These are phyloP conservation scores for Chaetops frenatus DNA, from an alignment of 2,113 vertebrate genomes.

Conservation along the genomic window DNA sequence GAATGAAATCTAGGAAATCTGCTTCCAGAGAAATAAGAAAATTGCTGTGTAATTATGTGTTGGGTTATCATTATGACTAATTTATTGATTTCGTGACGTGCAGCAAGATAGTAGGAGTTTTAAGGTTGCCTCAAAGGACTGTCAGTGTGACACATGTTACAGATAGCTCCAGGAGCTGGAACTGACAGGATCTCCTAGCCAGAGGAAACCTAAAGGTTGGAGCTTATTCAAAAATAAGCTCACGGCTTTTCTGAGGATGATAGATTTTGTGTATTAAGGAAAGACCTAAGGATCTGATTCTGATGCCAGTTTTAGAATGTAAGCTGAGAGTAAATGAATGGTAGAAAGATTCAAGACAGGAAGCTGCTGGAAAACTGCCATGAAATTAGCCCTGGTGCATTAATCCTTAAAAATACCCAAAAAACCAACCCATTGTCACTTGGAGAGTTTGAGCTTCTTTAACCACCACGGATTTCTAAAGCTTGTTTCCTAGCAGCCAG, in stretches of 20 bases:
- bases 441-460: neutral
- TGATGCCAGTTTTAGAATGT: neutral
- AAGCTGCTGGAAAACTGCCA: neutral
- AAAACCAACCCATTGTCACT: rapidly evolving
- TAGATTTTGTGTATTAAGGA: neutral
- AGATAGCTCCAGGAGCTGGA: neutral
- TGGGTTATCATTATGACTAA: neutral
- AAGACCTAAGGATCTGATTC: neutral
- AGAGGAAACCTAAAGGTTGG: neutral
- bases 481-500: neutral
- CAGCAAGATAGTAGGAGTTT: neutral
- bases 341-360: neutral
- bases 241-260: neutral
- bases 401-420: neutral
- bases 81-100: neutral
- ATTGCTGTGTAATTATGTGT: neutral
- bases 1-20: neutral
- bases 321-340: neutral
- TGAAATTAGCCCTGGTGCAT: neutral
- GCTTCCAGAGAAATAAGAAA: neutral
- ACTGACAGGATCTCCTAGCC: neutral
- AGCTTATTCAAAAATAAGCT: neutral
- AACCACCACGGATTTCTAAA: neutral
- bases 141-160: neutral
- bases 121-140: neutral